Percentiles rank a stretch among this genome's conserved stretches.
Conservation (phyloP, 2,888 invertebrate species). For the Pyrocoelia pectoralis region DNA sequence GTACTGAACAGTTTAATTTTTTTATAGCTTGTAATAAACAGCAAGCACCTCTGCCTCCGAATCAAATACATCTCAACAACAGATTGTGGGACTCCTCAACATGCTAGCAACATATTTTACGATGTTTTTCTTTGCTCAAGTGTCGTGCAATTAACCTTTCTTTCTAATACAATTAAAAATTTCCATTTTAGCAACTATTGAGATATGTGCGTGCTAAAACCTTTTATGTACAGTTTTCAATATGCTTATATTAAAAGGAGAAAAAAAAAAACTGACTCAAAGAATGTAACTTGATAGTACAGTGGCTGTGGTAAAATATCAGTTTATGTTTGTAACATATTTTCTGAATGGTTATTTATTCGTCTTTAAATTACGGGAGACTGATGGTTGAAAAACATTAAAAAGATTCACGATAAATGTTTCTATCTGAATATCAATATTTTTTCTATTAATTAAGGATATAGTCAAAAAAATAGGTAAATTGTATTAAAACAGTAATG, state of each 20-base stretch:
- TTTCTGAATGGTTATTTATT: slow-evolving; percentile 28
- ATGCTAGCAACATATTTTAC: slow-evolving; percentile 53
- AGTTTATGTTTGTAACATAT: slow-evolving; percentile 35
- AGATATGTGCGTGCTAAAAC: too few species aligned
- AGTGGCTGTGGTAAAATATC: slow-evolving; percentile 36
- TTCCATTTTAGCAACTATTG: not conserved
- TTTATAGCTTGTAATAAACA: slow-evolving; percentile 64
- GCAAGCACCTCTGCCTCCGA: slow-evolving; percentile 69
- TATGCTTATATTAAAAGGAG: too few species aligned
- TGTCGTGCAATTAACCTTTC: slow-evolving; percentile 31
- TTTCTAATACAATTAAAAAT: not conserved
- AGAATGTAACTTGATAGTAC: slow-evolving; percentile 30
- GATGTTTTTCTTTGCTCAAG: slow-evolving; percentile 28
- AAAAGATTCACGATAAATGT: slow-evolving; percentile 16
- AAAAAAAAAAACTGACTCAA: too few species aligned
- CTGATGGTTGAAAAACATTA: slow-evolving; percentile 18
- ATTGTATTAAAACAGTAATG: not conserved
- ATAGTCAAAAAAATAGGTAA: not conserved
- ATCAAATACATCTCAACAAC: slow-evolving; percentile 64
- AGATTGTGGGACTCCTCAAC: slow-evolving; percentile 63
- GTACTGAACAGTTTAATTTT: slow-evolving; percentile 39
- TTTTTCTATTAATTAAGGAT: slow-evolving; percentile 11
- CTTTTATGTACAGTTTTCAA: too few species aligned
- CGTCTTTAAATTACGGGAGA: slow-evolving; percentile 11
- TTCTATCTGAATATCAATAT: slow-evolving; percentile 2